These are phyloP conservation scores for Drosophila nigricruria DNA, from an alignment of 2,888 invertebrate species.

Conservation along the genomic window DNA sequence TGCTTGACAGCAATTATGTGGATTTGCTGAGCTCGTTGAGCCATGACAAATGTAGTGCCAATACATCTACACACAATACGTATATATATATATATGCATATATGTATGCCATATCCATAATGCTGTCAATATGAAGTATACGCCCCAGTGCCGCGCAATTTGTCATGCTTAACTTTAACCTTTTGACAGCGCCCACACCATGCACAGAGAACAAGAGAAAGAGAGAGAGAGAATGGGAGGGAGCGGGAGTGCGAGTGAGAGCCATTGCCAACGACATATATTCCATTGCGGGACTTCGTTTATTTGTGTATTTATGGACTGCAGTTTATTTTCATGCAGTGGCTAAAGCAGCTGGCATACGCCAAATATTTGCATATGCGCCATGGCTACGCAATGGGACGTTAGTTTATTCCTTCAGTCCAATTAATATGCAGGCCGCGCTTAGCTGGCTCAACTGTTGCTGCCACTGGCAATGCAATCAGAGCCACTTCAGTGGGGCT, in stretches of 20 bases:
- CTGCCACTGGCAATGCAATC: constrained; percentile 60
- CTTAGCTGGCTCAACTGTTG: constrained; percentile 42
- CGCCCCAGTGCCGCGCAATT: constrained; percentile 56
- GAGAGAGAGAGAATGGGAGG: not conserved
- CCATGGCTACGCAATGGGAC: constrained; percentile 18
- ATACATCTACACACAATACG: constrained; percentile 23
- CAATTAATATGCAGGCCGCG: constrained; percentile 73
- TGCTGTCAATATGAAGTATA: constrained; percentile 58
- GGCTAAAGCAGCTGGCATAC: constrained; percentile 33
- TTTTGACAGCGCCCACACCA: constrained; percentile 43
- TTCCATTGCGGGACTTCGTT: constrained; percentile 20
- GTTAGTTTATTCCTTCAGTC: constrained; percentile 20
- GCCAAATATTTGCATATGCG: constrained; percentile 69
- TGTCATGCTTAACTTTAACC: constrained; percentile 76
- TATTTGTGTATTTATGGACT: constrained; percentile 51
- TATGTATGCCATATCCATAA: constrained; percentile 7
- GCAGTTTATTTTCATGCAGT: constrained; percentile 54
- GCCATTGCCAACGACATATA: constrained; percentile 6
- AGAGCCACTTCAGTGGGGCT: constrained; percentile 67
- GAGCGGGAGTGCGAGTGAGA: not conserved
- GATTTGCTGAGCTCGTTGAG: constrained; percentile 42
- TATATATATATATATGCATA: not conserved
- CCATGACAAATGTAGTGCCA: constrained; percentile 44
- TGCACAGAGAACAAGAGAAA: not conserved
- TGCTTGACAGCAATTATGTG: constrained; percentile 41